Evolutionary conservation across 1,140 invertebrate genomes (phyloP), one percentile per base, ranked within the genome.

Genomic region (Sesamia nonagrioides): DNA sequence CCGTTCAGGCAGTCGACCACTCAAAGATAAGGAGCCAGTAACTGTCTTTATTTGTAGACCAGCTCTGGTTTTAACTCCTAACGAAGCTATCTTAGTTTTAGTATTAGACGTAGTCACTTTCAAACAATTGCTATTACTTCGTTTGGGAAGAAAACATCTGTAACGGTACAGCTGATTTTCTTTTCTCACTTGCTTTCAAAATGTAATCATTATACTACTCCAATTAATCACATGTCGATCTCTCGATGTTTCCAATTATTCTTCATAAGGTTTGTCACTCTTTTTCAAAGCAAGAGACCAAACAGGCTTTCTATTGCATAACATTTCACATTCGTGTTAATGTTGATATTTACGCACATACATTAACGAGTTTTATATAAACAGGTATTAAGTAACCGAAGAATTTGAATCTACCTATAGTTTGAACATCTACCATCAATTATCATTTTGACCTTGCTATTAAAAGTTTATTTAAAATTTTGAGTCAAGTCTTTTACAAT

Each of bases 1-100:
- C 58, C 9, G 21, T 35, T 58, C 21, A 21, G 40, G 72, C 56
- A 40, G 45, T 48, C 42, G 37, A 61, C 40, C 42, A 61, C 40
- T 61, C 15, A 17, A 61, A 75, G 73, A 75, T 75, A 75, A 75
- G 42, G 8, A 61, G 66, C 42, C 21, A 50, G 18, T 69, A 69
- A 69, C 66, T 69, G 66, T 69, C 66, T 48, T 27, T 48, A 69
- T 69, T 48, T 66, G 61, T 48, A 69, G 66, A 69, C 40, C 66
- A n/a, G 17, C 35, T 37, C 60, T 69, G 40, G 18, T 48, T 69
- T 37, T 66, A 66, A 33, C 11, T 21, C 21, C 66, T 69, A 69
- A 69, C 21, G 42, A 69, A 69, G 66, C 66, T 69, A 69, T 69
- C 66, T 45, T 27, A 48, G 42, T 69, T 58, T 50, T 5, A 42